Evolutionary conservation across 2,113 vertebrate species (phyloP).

Genomic region (Trogon surrucura): DNA sequence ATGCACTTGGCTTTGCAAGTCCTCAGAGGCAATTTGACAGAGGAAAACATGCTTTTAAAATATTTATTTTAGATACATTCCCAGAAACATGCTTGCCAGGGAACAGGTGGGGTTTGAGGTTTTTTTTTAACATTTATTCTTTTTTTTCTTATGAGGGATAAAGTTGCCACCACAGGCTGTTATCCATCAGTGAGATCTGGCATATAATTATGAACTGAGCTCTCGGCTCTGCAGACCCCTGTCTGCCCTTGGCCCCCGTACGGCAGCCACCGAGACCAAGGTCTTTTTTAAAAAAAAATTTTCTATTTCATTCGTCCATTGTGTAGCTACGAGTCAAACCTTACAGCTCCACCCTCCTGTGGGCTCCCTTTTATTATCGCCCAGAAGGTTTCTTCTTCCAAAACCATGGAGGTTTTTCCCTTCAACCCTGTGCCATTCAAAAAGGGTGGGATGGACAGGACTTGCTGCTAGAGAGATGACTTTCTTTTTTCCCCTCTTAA

Average conservation of each 20-base stretch:
- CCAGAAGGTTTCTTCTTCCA: not conserved
- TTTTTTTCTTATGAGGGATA: not conserved
- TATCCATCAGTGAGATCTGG: not conserved
- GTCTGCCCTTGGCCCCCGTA: not conserved
- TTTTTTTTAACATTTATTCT: not conserved
- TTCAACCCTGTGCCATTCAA: fast-evolving
- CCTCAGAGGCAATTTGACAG: not conserved
- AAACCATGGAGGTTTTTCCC: not conserved
- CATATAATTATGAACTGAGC: not conserved
- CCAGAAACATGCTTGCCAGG: not conserved
- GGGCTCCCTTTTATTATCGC: not conserved
- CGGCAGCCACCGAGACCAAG: fast-evolving
- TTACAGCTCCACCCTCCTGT: not conserved
- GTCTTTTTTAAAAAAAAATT: too few relatives aligned
- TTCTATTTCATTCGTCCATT: not conserved
- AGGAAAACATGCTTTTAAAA: not conserved
- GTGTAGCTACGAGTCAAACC: not conserved
- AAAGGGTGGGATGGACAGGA: not conserved
- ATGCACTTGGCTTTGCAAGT: not conserved
- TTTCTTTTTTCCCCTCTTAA: not conserved
- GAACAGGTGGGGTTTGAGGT: not conserved
- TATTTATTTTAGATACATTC: not conserved
- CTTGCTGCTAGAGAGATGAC: not conserved
- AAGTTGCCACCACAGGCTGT: not conserved
- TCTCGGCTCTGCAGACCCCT: not conserved